A percentile compares a stretch with the other conserved stretches of the same genome.
Evolutionary conservation across 1,140 invertebrate genomes (phyloP).

Genomic region (Drosophila trapezifrons): DNA sequence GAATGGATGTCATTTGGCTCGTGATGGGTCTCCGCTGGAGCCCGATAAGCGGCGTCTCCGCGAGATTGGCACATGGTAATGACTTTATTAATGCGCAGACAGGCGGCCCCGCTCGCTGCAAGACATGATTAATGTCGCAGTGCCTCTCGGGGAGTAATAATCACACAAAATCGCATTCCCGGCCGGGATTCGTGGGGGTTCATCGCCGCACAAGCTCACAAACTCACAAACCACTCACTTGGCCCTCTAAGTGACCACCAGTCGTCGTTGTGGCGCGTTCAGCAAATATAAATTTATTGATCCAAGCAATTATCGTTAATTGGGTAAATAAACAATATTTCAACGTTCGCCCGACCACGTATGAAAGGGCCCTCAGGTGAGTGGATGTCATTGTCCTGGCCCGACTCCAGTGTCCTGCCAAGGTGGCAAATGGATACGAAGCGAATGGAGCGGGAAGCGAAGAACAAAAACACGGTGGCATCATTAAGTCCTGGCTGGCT

Average conservation of each 20-base stretch:
- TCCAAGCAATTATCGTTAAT: constrained; percentile 76
- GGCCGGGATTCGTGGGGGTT: constrained; percentile 20
- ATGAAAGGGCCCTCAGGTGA: constrained; percentile 31
- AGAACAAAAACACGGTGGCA: constrained; percentile 41
- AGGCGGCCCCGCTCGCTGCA: constrained; percentile 26
- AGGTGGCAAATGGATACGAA: constrained; percentile 5
- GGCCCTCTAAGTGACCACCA: constrained; percentile 7
- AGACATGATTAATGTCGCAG: constrained; percentile 46
- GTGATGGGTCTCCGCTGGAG: constrained; percentile 32
- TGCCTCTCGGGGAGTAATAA: constrained; percentile 20
- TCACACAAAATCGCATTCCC: constrained; percentile 12
- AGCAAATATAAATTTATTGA: constrained; percentile 79
- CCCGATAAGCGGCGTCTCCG: constrained; percentile 28
- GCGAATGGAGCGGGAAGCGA: background rate
- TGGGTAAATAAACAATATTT: constrained; percentile 78
- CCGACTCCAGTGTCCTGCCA: background rate
- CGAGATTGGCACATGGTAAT: constrained; percentile 54
- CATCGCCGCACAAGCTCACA: background rate
- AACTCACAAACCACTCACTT: constrained; percentile 5
- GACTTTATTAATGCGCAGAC: constrained; percentile 49
- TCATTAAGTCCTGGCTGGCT: constrained; percentile 53
- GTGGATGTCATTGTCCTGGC: constrained; percentile 35
- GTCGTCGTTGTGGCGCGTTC: constrained; percentile 43
- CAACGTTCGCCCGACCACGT: constrained; percentile 43
- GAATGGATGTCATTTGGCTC: constrained; percentile 45